Evolutionary conservation across 2,888 invertebrate species (phyloP), one percentile per base, ranked within the genome.

Genomic region (Mesoligia furuncula): DNA sequence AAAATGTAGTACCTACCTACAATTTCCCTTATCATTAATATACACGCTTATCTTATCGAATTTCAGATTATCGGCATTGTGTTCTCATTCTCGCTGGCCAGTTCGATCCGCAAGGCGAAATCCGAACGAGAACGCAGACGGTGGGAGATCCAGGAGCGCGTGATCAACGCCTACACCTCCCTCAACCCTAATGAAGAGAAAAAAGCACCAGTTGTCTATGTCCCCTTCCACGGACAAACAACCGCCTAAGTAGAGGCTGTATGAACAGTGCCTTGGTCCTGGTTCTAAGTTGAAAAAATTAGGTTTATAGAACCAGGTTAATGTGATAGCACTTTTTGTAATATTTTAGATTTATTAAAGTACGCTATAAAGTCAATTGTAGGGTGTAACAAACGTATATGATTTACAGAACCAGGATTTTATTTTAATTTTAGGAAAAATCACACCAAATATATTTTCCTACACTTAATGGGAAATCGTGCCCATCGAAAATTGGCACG

Each of bases 81-180:
- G 83, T 99, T 99, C 92, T 98, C 99, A 3, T 98, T 98, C 93
- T 98, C 98, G 95, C 96, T 99, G 93, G 99, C 99, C 79, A 98
- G 98, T 91, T 98, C 98, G 5, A 98, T 99, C 91, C 98, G 98
- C 80, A 97, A 97, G 83, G 97, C 98, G 80, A 98, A 98, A 93
- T 97, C 97, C 0, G 97, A 98, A 88, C 97, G 98, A 61, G 98
- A 98, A 90, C 97, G 98, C 77, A 97, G 98, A 73, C 97, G 97
- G 73, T 98, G 98, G 97, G 98, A 98, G 93, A 96, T 97, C 80
- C 97, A 97, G 84, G 97, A 97, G 85, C 97, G 97, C 59, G 95
- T 97, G 87, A 95, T 97, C 81, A 97, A 96, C 84, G 95, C 96
- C 2, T 95, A 96, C 92, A 96, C 96, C 13, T 95, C 95, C 1